phyloP scores from a whole-genome alignment of 1,140 invertebrate species.

The Sminthurides bifidus region DNA sequence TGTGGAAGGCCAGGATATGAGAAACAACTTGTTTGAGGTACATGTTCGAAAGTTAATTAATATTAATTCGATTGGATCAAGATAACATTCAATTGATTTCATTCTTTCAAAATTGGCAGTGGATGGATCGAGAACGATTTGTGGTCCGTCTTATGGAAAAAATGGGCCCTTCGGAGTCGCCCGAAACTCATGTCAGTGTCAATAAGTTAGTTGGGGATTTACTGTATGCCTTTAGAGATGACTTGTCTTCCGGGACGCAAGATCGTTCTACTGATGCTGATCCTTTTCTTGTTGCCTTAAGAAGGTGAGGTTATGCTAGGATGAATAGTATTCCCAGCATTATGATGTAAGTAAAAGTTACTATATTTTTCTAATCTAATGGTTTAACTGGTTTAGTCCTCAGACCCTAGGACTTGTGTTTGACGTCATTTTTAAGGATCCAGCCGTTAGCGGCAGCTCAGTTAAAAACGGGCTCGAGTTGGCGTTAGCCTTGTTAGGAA shows the following conservation, averaged over 20 bases:
- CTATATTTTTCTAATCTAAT: too few relatives aligned
- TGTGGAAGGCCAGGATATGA: slow-evolving; percentile 63
- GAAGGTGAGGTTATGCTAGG: slow-evolving; percentile 14
- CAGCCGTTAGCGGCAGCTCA: slow-evolving; percentile 17
- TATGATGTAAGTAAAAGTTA: too few relatives aligned
- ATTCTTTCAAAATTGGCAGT: slow-evolving; percentile 3
- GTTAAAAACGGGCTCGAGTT: slow-evolving; percentile 26
- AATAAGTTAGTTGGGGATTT: slow-evolving; percentile 28
- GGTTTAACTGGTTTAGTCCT: slow-evolving; percentile 20
- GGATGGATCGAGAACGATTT: slow-evolving; percentile 19
- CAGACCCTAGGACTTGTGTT: slow-evolving; percentile 17
- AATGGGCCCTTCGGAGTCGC: slow-evolving; percentile 8
- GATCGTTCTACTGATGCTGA: slow-evolving; percentile 23
- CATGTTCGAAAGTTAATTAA: slow-evolving; percentile 31
- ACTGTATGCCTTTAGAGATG: slow-evolving; percentile 31
- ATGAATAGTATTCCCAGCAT: too few relatives aligned
- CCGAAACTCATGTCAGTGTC: slow-evolving; percentile 17
- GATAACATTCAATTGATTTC: not conserved
- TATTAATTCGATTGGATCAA: not conserved
- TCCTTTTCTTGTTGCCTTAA: slow-evolving; percentile 29
- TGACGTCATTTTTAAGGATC: slow-evolving; percentile 17
- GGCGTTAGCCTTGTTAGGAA: slow-evolving; percentile 25
- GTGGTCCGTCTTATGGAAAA: slow-evolving; percentile 16
- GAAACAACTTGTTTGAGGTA: slow-evolving; percentile 71
- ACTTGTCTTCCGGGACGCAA: slow-evolving; percentile 26